phyloP scores from a whole-genome alignment of 92 coral and sea anemone genomes.

The Micromussa lordhowensis region DNA sequence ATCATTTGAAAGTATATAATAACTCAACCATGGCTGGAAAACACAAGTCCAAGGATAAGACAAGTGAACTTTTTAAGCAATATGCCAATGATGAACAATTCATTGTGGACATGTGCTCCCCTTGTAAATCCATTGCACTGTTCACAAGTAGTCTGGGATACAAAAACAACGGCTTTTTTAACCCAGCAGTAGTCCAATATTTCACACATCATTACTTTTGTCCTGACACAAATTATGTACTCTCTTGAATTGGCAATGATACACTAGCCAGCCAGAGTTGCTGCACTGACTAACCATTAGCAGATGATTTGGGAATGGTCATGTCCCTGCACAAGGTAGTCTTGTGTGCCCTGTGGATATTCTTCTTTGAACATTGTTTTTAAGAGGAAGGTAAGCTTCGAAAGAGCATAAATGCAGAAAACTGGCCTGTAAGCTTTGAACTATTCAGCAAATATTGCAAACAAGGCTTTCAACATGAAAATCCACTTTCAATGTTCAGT shows the following conservation, averaged over 20 bases:
- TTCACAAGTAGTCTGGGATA: background rate
- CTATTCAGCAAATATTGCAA: conserved; percentile 84
- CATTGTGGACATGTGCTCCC: background rate
- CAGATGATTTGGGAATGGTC: background rate
- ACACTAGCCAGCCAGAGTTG: background rate
- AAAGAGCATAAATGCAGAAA: conserved; percentile 5
- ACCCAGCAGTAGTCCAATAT: background rate
- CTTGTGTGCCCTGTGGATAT: conserved; percentile 7
- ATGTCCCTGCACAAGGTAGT: background rate
- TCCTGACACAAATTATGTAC: conserved; percentile 7
- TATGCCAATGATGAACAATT: background rate
- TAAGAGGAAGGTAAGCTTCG: conserved; percentile 8
- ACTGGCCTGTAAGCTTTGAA: background rate
- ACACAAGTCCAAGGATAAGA: conserved; percentile 1
- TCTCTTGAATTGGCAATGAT: background rate
- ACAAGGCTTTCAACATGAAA: conserved; percentile 82
- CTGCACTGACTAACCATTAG: background rate
- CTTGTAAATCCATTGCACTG: conserved; percentile 3
- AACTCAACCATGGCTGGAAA: background rate
- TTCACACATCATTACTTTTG: background rate
- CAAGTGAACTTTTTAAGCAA: background rate
- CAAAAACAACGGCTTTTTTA: background rate
- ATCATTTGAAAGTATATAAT: background rate
- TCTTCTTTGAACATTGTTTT: background rate
- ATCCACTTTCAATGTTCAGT: background rate